Evolutionary conservation across 2,888 invertebrate species (phyloP).

Genomic region (Spisula subtruncata): DNA sequence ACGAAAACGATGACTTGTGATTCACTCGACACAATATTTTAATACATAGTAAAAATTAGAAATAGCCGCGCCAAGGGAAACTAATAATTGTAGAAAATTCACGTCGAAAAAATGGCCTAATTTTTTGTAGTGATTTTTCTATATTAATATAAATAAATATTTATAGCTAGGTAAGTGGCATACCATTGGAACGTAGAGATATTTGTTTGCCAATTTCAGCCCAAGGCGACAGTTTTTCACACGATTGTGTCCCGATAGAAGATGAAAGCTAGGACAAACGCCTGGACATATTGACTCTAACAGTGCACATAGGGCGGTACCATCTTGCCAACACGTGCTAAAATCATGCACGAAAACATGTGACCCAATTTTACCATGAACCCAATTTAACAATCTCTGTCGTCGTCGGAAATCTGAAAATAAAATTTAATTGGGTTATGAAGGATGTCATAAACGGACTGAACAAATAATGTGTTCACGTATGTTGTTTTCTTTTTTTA

Average conservation of each 20-base stretch:
- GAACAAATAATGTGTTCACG: too few species aligned
- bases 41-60: too few species aligned
- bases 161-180: slow-evolving; percentile 44
- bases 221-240: slow-evolving; percentile 86
- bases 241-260: slow-evolving; percentile 84
- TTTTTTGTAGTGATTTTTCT: too few species aligned
- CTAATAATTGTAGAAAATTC: too few species aligned
- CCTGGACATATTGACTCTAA: slow-evolving; percentile 86
- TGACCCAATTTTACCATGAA: slow-evolving; percentile 74
- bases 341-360: slow-evolving; percentile 79
- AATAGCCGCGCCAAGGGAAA: too few species aligned
- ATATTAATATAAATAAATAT: too few species aligned
- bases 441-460: background rate
- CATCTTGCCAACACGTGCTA: slow-evolving; percentile 86
- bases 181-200: slow-evolving; percentile 84
- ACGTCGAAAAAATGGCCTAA: too few species aligned
- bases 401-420: slow-evolving; percentile 76
- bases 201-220: slow-evolving; percentile 83
- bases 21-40: too few species aligned
- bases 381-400: slow-evolving; percentile 80
- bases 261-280: slow-evolving; percentile 84
- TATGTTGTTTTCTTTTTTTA: too few species aligned
- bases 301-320: slow-evolving; percentile 86
- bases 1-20: too few species aligned
- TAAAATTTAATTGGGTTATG: too few species aligned